phyloP scores from a whole-genome alignment of 2,797 vertebrate species.

The Ataeniobius toweri region DNA sequence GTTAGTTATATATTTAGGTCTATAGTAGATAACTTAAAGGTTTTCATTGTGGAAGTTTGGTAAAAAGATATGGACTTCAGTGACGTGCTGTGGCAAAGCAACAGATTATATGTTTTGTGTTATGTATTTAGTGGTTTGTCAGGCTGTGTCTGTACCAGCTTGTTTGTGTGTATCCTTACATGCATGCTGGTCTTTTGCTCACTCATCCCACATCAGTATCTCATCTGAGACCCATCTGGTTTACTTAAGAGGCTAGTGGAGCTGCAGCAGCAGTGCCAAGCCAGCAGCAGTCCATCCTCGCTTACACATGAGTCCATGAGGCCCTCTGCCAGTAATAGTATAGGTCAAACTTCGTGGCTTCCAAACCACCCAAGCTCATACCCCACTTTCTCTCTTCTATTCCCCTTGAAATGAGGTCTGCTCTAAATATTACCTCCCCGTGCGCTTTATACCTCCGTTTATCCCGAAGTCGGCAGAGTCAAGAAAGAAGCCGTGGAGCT shows the following conservation, averaged over 20 bases:
- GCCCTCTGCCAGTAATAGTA: constrained; percentile 59
- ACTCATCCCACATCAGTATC: constrained; percentile 81
- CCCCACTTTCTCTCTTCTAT: constrained; percentile 76
- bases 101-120: constrained; percentile 31
- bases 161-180: constrained; percentile 53
- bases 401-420: constrained; percentile 83
- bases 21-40: constrained; percentile 6
- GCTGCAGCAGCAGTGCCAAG: constrained; percentile 67
- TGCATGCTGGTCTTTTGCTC: constrained; percentile 60
- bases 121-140: constrained; percentile 50
- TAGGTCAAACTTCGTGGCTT: constrained; percentile 53
- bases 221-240: constrained; percentile 86
- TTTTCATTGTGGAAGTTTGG: constrained; percentile 2
- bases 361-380: constrained; percentile 71
- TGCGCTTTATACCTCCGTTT: constrained; percentile 74
- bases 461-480: constrained; percentile 72
- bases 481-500: constrained; percentile 72
- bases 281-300: constrained; percentile 78
- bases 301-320: constrained; percentile 70
- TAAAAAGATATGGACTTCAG: constrained; percentile 15
- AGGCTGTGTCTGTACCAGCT: constrained; percentile 41
- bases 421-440: constrained; percentile 79
- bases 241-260: constrained; percentile 80
- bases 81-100: constrained; percentile 5
- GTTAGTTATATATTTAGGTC: constrained; percentile 15